Evolutionary conservation across 2,797 vertebrate species (phyloP).

Genomic region (Sus cebifrons): DNA sequence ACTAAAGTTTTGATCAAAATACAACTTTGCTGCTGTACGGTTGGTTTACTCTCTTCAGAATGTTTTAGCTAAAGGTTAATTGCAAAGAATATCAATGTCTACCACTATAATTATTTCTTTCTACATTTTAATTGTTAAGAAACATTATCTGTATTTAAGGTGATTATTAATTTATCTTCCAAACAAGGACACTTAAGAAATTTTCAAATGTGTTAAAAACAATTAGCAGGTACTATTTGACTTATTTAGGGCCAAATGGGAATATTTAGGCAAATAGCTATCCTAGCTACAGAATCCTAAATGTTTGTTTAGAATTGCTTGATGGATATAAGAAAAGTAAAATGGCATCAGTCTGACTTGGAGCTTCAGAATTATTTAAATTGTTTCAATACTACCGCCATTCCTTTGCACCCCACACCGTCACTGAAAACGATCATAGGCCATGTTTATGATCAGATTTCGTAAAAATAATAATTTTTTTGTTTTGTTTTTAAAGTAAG

Average conservation of each 20-base stretch:
- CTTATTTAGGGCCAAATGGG: not conserved
- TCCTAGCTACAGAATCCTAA: not conserved
- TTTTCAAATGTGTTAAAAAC: not conserved
- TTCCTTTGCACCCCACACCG: not conserved
- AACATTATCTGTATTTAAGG: not conserved
- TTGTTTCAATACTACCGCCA: not conserved
- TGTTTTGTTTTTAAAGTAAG: not conserved
- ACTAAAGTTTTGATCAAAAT: not conserved
- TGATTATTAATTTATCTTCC: not conserved
- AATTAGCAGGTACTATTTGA: not conserved
- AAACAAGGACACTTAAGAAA: slow-evolving; percentile 35
- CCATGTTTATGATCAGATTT: not conserved
- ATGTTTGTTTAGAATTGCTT: not conserved
- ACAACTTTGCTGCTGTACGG: not conserved
- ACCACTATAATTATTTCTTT: slow-evolving; percentile 12
- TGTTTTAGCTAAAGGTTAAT: slow-evolving; percentile 42
- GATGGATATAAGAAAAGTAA: not conserved
- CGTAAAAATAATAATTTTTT: not conserved
- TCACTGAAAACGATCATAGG: not conserved
- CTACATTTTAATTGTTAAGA: slow-evolving; percentile 16
- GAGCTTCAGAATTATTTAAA: not conserved
- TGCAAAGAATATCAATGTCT: slow-evolving; percentile 26
- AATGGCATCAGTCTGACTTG: not conserved
- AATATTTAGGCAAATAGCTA: not conserved
- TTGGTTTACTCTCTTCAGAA: not conserved